phyloP scores from a whole-genome alignment of 1,140 invertebrate species.

The Dendrolimus kikuchii region DNA sequence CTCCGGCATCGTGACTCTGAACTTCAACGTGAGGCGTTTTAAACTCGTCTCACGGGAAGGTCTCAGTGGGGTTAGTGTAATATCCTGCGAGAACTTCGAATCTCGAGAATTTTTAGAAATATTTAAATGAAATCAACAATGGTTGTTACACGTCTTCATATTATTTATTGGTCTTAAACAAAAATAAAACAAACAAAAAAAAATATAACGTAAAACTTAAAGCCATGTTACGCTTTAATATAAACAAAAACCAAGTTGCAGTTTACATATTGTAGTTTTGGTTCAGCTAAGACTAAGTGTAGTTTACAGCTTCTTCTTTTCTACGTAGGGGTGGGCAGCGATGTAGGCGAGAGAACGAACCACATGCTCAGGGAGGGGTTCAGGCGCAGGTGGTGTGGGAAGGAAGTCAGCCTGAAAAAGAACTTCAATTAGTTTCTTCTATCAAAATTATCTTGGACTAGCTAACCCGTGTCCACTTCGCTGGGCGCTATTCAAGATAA shows the following conservation, averaged over 20 bases:
- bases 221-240: constrained; percentile 6
- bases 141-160: constrained; percentile 8
- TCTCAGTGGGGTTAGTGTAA: too few species aligned
- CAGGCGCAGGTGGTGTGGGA: constrained; percentile 25
- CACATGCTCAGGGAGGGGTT: constrained; percentile 33
- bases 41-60: too few species aligned
- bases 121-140: neutral
- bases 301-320: constrained; percentile 14
- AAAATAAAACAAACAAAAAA: constrained; percentile 14
- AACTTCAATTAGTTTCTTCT: neutral
- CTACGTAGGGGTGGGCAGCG: constrained; percentile 20
- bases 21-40: too few species aligned
- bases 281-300: neutral
- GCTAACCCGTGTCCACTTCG: too few species aligned
- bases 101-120: too few species aligned
- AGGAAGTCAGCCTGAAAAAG: constrained; percentile 29
- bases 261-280: constrained; percentile 2
- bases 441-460: too few species aligned
- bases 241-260: neutral
- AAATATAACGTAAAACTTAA: constrained; percentile 5
- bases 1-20: too few species aligned
- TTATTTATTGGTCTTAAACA: constrained; percentile 15
- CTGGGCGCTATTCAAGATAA: too few species aligned
- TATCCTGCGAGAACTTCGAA: too few species aligned
- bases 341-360: constrained; percentile 25